These are phyloP conservation scores for Caenorhabditis sp. DNA, from an alignment of 2,888 invertebrate genomes.

Conservation along the genomic window DNA sequence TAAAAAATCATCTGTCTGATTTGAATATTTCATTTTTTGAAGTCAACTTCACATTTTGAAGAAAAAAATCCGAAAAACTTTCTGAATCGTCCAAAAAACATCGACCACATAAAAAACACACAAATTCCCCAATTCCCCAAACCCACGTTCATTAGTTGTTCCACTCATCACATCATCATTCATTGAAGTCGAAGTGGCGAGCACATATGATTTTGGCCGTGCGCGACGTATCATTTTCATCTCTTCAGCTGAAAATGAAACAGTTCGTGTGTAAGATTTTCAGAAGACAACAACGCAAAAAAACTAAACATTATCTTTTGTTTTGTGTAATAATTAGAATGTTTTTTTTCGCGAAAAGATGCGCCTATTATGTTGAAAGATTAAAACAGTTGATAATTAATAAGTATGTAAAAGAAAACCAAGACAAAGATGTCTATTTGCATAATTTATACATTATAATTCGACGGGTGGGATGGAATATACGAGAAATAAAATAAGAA, in stretches of 20 bases:
- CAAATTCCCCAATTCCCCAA: background rate
- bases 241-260: constrained; percentile 43
- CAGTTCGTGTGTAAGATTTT: background rate
- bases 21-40: too few species aligned
- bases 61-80: constrained; percentile 1
- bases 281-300: background rate
- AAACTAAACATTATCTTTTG: background rate
- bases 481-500: background rate
- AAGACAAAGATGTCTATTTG: background rate
- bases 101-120: background rate
- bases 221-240: constrained; percentile 54
- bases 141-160: constrained; percentile 43
- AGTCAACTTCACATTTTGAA: too few species aligned
- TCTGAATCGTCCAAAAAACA: too few species aligned
- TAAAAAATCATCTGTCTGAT: too few species aligned
- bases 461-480: background rate
- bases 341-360: background rate
- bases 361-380: background rate
- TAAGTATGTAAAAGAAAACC: background rate
- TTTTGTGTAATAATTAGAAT: background rate
- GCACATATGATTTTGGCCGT: constrained; percentile 58
- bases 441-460: background rate
- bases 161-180: constrained; percentile 40
- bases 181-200: constrained; percentile 54
- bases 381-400: background rate